Evolutionary conservation across 2,888 invertebrate genomes (phyloP), one percentile per base, ranked within the genome.

Genomic region (Diabrotica balteata): DNA sequence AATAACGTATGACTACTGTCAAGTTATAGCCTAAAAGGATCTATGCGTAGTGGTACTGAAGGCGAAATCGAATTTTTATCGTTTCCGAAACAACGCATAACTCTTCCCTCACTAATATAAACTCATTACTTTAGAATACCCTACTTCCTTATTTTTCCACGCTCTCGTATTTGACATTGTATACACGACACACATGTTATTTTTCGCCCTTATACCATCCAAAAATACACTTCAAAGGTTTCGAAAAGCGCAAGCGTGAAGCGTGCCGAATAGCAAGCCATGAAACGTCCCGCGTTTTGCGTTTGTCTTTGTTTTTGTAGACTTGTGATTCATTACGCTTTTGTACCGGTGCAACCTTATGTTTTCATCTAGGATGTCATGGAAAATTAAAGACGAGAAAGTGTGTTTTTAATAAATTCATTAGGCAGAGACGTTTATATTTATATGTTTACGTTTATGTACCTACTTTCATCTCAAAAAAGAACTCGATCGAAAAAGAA

Each of bases 201-300:
- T 55, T 55, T 44, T 55, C 55, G 55, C 8, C 45, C 55, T 10
- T n/a, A 11, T 44, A 45, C 44, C n/a, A 46, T 51, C 63, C 63
- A 47, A 64, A 64, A 64, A 64, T 64, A 64, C 58, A 64, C 63
- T 51, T 64, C 63, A 64, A 64, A 64, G 63, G 47, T 32, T 58
- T 32, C 8, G 43, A 52, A 58, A 51, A 47, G 58, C 63, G 63
- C 63, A 64, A 64, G 63, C 63, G 63, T 64, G 63, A 64, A 64
- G 63, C 63, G 58, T 64, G 55, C 58, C 63, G 63, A 64, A 64
- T 64, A 52, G 58, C 58, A 52, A 32, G 45, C 51, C 63, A 46
- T 55, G 63, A 58, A 64, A 64, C 47, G 49, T 55, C 44, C 50
- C 42, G 59, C 42, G 59, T 59, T 49, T n/a, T 32, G 32, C 52